Percentiles rank a stretch among this genome's conserved stretches.
These are phyloP conservation scores for Mythimna vitellina DNA, from an alignment of 2,888 invertebrate species.

Conservation along the genomic window DNA sequence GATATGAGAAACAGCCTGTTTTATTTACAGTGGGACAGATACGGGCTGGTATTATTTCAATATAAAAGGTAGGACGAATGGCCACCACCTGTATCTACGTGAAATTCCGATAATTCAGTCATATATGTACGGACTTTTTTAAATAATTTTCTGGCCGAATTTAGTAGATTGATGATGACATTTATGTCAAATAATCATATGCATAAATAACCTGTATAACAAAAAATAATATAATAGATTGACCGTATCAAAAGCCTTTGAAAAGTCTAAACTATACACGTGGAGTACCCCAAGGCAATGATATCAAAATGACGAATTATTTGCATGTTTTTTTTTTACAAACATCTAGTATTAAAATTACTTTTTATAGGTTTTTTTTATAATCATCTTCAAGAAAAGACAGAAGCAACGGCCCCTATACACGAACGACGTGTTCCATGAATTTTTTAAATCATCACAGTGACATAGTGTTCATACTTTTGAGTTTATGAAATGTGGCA, in stretches of 20 bases:
- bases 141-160: background rate
- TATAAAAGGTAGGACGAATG: background rate
- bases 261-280: background rate
- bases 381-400: background rate
- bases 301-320: background rate
- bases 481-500: background rate
- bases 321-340: constrained; percentile 1
- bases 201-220: background rate
- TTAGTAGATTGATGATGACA: background rate
- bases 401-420: background rate
- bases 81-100: constrained; percentile 4
- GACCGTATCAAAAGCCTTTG: constrained; percentile 13
- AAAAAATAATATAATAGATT: constrained; percentile 14
- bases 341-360: background rate
- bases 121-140: background rate
- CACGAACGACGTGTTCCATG: background rate
- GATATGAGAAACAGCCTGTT: background rate
- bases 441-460: background rate
- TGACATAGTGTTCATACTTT: background rate
- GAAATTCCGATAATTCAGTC: constrained; percentile 5
- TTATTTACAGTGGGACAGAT: background rate
- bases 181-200: background rate
- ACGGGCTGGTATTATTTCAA: background rate
- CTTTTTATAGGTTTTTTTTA: background rate
- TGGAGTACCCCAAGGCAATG: constrained; percentile 21